These are phyloP conservation scores for Erebia epiphron DNA, from an alignment of 2,888 invertebrate genomes.

Conservation along the genomic window DNA sequence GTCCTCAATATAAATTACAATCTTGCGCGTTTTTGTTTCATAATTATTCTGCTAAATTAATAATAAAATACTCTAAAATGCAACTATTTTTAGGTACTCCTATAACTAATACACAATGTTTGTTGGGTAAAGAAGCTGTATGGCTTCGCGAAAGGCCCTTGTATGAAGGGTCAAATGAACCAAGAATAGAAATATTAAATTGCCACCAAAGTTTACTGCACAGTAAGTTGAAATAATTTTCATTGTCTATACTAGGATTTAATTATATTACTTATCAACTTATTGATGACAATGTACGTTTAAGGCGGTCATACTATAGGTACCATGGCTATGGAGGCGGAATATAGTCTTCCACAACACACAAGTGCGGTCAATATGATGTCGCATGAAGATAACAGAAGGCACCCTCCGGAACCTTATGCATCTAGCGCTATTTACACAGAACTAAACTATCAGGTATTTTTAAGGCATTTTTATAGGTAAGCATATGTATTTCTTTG, in stretches of 20 bases:
- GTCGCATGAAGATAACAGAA: slow-evolving; percentile 64
- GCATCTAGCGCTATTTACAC: slow-evolving; percentile 87
- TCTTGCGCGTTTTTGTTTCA: neutral
- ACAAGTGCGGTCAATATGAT: slow-evolving; percentile 63
- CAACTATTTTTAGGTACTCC: slow-evolving; percentile 54
- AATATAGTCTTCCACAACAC: slow-evolving; percentile 76
- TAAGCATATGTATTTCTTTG: neutral
- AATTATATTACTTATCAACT: neutral
- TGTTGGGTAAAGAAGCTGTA: slow-evolving; percentile 75
- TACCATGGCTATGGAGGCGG: slow-evolving; percentile 76
- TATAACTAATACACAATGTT: slow-evolving; percentile 73
- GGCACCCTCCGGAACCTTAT: slow-evolving; percentile 86
- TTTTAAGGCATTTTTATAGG: neutral
- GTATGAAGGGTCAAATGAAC: slow-evolving; percentile 74
- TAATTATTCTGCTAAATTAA: neutral
- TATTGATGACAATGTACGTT: slow-evolving; percentile 24
- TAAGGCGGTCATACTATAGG: slow-evolving; percentile 70
- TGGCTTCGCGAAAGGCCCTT: slow-evolving; percentile 74
- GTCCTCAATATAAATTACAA: neutral
- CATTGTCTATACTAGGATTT: neutral
- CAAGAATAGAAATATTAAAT: slow-evolving; percentile 74
- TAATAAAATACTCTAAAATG: neutral
- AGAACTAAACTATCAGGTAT: slow-evolving; percentile 75
- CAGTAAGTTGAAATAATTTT: slow-evolving; percentile 50
- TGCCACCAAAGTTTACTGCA: slow-evolving; percentile 73